Conservation (phyloP, 2,888 invertebrate species). For the Ceraclea dissimilis region DNA sequence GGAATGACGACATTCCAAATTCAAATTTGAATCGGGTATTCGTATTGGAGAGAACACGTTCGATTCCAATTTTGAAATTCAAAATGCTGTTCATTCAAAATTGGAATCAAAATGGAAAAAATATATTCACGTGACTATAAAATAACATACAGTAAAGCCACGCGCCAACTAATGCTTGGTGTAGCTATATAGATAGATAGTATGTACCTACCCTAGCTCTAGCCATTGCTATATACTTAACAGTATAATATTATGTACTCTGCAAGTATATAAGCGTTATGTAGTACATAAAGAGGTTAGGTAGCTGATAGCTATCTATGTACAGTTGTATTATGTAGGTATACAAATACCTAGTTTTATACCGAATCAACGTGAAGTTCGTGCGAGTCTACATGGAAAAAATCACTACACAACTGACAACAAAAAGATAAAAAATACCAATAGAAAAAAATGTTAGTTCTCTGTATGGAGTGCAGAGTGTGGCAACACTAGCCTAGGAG, state of each 20-base stretch:
- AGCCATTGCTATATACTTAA: neutral
- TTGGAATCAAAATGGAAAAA: too few species aligned
- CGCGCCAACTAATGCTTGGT: too few species aligned
- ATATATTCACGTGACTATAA: too few species aligned
- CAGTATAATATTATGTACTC: neutral
- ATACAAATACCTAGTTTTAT: neutral
- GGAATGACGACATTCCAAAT: too few species aligned
- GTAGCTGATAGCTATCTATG: too few species aligned
- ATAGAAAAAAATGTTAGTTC: neutral
- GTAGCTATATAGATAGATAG: too few species aligned
- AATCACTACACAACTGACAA: conserved; percentile 37
- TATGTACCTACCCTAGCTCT: neutral
- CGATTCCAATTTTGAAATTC: too few species aligned
- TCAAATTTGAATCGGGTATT: too few species aligned
- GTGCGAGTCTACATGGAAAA: conserved; percentile 37
- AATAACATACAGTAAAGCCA: too few species aligned
- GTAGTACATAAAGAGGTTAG: conserved; percentile 1
- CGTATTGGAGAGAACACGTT: too few species aligned
- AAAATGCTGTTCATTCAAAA: too few species aligned
- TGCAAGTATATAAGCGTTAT: neutral
- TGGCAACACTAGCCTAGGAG: conserved; percentile 41
- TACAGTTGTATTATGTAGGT: neutral
- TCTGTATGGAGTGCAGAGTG: conserved; percentile 34
- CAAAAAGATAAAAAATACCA: conserved; percentile 39
- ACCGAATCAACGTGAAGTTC: conserved; percentile 5